Base-by-base conservation (phyloP, 2,888 invertebrate genomes). In the Agrochola lota region DNA sequence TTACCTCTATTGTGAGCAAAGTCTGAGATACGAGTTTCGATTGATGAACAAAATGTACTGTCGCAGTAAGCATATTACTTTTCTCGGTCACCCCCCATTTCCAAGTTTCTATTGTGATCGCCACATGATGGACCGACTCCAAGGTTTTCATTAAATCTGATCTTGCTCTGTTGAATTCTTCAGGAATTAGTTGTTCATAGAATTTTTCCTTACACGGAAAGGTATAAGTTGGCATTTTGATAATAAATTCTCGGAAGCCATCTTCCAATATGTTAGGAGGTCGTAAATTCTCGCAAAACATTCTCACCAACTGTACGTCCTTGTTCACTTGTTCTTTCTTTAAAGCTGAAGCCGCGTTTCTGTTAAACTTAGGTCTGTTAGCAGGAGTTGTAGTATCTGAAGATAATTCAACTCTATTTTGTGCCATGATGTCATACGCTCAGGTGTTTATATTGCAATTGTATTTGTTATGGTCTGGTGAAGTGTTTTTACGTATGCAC, bases 21-120 rank as follows among this genome's bases (percentile, higher is more conserved):
- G 30, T 70, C 30, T 70, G 70, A 43, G 43, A 30, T 55, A 30
- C 11, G 11, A 57, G 17, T 55, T 70, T 43, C n/a, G 71, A 30
- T 17, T n/a, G 23, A n/a, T 70, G 11, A 70, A 73, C 30, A 71
- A 57, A 73, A 73, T 73, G 71, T 23, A 12, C 43, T n/a, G 71
- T 70, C n/a, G n/a, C 71, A 43, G 73, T 70, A 26, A 57, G 40
- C 73, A 74, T 72, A 26, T 73, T 43, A 17, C 4, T 11, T 9
- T 8, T 12, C 5, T 17, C 55, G 17, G 3, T 40, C 6, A 2
- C 6, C 9, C 70, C 43, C 55, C 73, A 70, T 43, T 70, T 4
- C 70, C 73, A 73, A 17, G 8, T 7, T 30, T 57, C 71, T 43
- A 73, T 57, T 43, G 73, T 69, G 26, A 73, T 66, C 8, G 72